Percentiles rank a stretch among this genome's conserved stretches.
These are phyloP conservation scores for Agrochola circellaris DNA, from an alignment of 2,888 invertebrate species.

Conservation along the genomic window DNA sequence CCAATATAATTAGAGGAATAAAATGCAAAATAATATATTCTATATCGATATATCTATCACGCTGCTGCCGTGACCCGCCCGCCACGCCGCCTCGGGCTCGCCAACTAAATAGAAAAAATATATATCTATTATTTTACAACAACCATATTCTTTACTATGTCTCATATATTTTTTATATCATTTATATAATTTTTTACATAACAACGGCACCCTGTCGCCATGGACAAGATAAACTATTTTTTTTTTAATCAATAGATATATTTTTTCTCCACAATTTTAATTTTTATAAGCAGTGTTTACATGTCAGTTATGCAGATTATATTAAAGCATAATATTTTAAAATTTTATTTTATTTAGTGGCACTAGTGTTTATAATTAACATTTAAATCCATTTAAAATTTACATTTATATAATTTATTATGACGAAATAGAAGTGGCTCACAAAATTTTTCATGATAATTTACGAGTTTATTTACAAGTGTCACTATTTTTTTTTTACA, in stretches of 20 bases:
- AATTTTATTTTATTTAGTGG: conserved; percentile 60
- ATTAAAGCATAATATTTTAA: conserved; percentile 64
- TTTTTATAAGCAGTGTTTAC: conserved; percentile 69
- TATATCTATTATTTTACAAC: conserved; percentile 81
- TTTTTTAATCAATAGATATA: conserved; percentile 61
- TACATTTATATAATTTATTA: conserved; percentile 64
- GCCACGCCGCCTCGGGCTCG: conserved; percentile 57
- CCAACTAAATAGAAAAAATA: conserved; percentile 83
- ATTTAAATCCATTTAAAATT: conserved; percentile 64
- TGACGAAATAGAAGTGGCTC: conserved; percentile 61
- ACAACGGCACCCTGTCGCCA: conserved; percentile 73
- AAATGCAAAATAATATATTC: conserved; percentile 54
- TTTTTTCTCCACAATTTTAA: conserved; percentile 58
- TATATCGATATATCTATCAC: conserved; percentile 62
- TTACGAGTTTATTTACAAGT: conserved; percentile 48
- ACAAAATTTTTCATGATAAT: conserved; percentile 19
- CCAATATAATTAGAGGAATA: conserved; percentile 25
- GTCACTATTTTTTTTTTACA: neutral
- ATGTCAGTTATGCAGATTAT: conserved; percentile 49
- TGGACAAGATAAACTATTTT: conserved; percentile 71
- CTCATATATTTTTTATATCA: conserved; percentile 63
- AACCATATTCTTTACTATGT: conserved; percentile 73
- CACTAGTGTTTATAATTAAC: conserved; percentile 64
- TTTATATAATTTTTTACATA: conserved; percentile 67
- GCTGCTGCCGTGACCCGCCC: conserved; percentile 42